Percentiles rank a stretch among this genome's conserved stretches.
phyloP scores from a whole-genome alignment of 2,113 vertebrate genomes.

The Microtus pennsylvanicus region DNA sequence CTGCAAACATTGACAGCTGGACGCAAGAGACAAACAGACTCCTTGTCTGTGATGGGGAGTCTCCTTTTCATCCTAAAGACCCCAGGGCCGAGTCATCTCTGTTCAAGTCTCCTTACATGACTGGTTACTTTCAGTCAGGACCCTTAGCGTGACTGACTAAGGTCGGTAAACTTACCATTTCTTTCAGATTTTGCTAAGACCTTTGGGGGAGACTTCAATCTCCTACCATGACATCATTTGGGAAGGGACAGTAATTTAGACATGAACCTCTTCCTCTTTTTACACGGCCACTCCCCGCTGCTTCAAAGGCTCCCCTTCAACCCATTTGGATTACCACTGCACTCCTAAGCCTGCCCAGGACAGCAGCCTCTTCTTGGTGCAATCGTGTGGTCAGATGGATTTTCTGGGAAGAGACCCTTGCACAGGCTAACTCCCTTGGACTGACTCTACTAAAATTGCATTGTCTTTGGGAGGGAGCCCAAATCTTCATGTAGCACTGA shows the following conservation, averaged over 20 bases:
- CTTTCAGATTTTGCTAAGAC: not conserved
- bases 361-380: not conserved
- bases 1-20: not conserved
- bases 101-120: not conserved
- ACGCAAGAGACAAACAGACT: not conserved
- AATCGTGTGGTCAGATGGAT: not conserved
- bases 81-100: not conserved
- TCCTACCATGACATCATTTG: not conserved
- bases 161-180: not conserved
- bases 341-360: not conserved
- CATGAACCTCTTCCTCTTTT: not conserved
- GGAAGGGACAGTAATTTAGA: not conserved
- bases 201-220: not conserved
- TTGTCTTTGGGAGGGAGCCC: slow-evolving; percentile 8
- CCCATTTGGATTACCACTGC: not conserved
- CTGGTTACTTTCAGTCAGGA: not conserved
- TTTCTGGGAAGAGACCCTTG: slow-evolving; percentile 23
- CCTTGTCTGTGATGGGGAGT: not conserved
- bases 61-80: not conserved
- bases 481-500: not conserved
- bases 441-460: not conserved
- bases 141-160: not conserved
- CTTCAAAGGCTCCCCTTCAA: not conserved
- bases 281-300: not conserved
- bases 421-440: not conserved